phyloP scores from a whole-genome alignment of 1,140 invertebrate species.

The Drosophila cardini region DNA sequence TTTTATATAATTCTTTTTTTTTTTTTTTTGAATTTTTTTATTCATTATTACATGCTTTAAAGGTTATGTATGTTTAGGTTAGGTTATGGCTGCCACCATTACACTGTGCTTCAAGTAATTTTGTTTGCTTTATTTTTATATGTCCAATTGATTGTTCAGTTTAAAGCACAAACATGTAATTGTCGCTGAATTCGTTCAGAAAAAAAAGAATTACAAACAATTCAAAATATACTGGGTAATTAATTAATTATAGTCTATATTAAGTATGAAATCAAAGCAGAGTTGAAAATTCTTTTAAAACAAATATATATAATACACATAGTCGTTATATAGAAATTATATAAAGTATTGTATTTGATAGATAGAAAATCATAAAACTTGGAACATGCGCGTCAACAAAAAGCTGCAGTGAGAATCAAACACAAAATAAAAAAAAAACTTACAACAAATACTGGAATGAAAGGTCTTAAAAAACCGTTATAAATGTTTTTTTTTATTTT shows the following conservation, averaged over 20 bases:
- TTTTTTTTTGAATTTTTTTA: not conserved
- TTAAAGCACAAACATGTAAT: conserved; percentile 56
- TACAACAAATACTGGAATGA: conserved; percentile 10
- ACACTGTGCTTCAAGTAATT: conserved; percentile 56
- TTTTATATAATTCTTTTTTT: not conserved
- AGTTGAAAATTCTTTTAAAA: conserved; percentile 18
- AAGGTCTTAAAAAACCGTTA: not conserved
- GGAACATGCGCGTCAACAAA: conserved; percentile 28
- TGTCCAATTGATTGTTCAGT: conserved; percentile 45
- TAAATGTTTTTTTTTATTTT: not conserved
- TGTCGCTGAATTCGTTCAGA: conserved; percentile 40
- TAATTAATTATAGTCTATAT: conserved; percentile 8
- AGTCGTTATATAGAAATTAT: conserved; percentile 15
- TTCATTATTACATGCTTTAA: conserved; percentile 27
- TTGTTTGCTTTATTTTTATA: conserved; percentile 20
- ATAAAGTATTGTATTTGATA: not conserved
- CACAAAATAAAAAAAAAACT: not conserved
- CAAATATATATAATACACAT: conserved; percentile 28
- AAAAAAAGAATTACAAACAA: conserved; percentile 25
- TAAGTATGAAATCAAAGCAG: conserved; percentile 32
- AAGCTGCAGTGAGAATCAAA: conserved; percentile 21
- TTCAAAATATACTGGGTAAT: conserved; percentile 21
- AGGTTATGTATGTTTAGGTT: conserved; percentile 33
- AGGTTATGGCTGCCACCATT: conserved; percentile 47
- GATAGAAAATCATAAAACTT: conserved; percentile 1